phyloP scores from a whole-genome alignment of 2,888 invertebrate genomes.

The Ophion slaviceki region DNA sequence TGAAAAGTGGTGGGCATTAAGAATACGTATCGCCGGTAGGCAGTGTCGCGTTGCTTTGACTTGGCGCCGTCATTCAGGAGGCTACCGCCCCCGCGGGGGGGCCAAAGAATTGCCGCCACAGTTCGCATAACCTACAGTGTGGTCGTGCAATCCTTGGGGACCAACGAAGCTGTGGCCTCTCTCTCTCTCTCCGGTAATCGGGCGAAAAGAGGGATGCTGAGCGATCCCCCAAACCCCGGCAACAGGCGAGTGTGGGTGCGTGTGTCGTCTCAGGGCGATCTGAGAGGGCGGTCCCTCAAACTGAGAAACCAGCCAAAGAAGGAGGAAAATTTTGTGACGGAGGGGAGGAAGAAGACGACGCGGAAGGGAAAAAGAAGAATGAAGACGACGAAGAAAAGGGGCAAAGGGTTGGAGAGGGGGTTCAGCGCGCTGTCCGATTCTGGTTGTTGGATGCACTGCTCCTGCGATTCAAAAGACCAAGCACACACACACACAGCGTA shows the following conservation, averaged over 20 bases:
- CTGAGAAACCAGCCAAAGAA: constrained; percentile 62
- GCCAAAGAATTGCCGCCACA: constrained; percentile 32
- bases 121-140: constrained; percentile 39
- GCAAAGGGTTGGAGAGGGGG: constrained; percentile 56
- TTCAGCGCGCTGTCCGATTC: constrained; percentile 48
- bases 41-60: constrained; percentile 68
- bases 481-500: neutral
- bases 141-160: constrained; percentile 16
- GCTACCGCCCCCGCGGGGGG: constrained; percentile 80
- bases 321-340: constrained; percentile 55
- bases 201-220: constrained; percentile 76
- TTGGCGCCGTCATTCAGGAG: constrained; percentile 66
- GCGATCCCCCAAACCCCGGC: constrained; percentile 16
- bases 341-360: constrained; percentile 32
- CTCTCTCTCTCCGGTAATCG: constrained; percentile 2
- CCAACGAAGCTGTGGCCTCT: constrained; percentile 17
- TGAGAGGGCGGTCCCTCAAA: constrained; percentile 67
- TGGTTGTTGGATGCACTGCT: constrained; percentile 56
- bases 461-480: constrained; percentile 35
- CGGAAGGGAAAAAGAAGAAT: constrained; percentile 16
- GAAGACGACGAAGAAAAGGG: constrained; percentile 36
- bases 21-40: constrained; percentile 48
- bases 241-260: constrained; percentile 49
- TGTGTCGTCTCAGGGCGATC: constrained; percentile 58
- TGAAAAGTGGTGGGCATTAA: constrained; percentile 7